Evolutionary conservation across 92 coral and sea anemone species (phyloP), one percentile per base, ranked within the genome.

Genomic region (Actinostola sp.): DNA sequence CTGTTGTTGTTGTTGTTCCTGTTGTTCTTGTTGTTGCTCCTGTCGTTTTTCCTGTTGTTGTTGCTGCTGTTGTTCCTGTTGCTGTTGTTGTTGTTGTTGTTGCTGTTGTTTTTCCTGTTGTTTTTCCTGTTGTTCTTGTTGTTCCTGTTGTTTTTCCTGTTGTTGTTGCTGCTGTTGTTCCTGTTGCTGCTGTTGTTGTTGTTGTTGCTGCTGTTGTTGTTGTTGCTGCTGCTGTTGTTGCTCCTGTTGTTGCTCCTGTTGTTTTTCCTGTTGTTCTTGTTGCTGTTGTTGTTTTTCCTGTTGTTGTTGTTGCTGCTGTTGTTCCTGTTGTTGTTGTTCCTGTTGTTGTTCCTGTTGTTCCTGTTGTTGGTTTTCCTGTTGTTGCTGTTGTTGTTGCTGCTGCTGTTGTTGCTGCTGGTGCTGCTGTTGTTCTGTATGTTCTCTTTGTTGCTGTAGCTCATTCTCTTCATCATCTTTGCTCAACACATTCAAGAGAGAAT

Each of bases 401-500:
- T 69, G 71, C 1, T 61, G 67, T 26, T 85, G 73, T 25, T 53
- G 34, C 0, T 77, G 55, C 27, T 56, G 60, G 20, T 45, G 62
- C 14, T 70, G 61, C 61, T 69, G 23, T 27, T 78, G 49, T 34
- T 78, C 28, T 0, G 57, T 8, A 1, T 80, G 66, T 23, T 39
- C 55, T 19, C 67, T 69, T 60, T 86, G 81, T 20, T 20, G 71
- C 38, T 75, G 69, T 30, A 61, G 55, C 15, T 59, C 76, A 51
- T 66, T 67, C 41, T 43, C 66, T 39, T 66, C 59, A 0, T 46
- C 61, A 1, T 66, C 86, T 38, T 79, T 89, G 75, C 79, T 91
- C 68, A 91, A 66, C 16, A 86, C 88, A n/a, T 89, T 88, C 92
- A 92, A 85, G 1, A 91, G 36, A 5, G 97, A 92, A 15, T 90